Evolutionary conservation across 1,140 invertebrate genomes (phyloP).

Genomic region (Rhagoletis pomonella): DNA sequence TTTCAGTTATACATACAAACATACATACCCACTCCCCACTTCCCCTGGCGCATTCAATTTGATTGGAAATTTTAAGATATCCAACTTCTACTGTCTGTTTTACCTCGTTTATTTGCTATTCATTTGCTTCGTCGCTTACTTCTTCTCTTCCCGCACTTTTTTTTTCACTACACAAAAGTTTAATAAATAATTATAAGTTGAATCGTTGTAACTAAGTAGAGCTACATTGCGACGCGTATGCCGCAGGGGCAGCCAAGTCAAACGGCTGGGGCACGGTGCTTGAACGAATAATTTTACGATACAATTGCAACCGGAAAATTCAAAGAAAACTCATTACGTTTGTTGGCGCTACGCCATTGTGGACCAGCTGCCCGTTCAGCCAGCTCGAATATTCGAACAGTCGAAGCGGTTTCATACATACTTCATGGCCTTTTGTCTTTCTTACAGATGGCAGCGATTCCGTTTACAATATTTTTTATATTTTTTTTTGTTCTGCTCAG

Average conservation of each 20-base stretch:
- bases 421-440: background rate
- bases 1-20: background rate
- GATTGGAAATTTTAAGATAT: conserved; percentile 1
- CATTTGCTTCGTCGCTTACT: no score
- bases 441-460: conserved; percentile 33
- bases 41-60: background rate
- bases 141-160: background rate
- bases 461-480: background rate
- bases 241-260: conserved; percentile 24
- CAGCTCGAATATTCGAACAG: no score
- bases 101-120: no score
- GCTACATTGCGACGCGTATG: background rate
- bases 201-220: background rate
- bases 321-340: conserved; percentile 52
- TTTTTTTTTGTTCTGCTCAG: no score
- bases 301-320: conserved; percentile 33
- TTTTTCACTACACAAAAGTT: conserved; percentile 22
- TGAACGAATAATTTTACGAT: conserved; percentile 47
- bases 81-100: no score
- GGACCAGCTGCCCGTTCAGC: background rate
- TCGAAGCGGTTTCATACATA: no score
- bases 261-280: background rate
- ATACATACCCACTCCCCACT: background rate
- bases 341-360: conserved; percentile 12
- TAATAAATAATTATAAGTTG: conserved; percentile 33